Evolutionary conservation across 2,113 vertebrate species (phyloP), one percentile per base, ranked within the genome.

Genomic region (Ardeotis arabs): DNA sequence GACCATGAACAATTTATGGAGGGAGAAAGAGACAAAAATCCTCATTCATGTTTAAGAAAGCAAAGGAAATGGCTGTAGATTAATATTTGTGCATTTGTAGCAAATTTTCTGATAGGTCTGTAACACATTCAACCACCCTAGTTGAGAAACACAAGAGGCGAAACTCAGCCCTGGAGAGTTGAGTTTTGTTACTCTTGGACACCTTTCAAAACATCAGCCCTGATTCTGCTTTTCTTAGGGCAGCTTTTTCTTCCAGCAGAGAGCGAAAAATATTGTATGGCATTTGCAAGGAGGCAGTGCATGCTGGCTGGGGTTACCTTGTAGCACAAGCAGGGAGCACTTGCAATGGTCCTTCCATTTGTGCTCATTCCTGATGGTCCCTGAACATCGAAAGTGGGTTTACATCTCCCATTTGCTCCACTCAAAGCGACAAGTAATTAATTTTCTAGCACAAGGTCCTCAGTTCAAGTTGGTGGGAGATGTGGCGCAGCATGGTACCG

Each of bases 1-100:
- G 98, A 98, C 98, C 98, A 98, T 96, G 97, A 98, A 98, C 98
- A 98, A 98, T 99, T 98, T 98, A 98, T 98, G 94, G 97, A 92
- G 89, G 96, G 97, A 97, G 97, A 97, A 97, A 87, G 72, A 97
- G 98, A 98, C 97, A 98, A 98, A 98, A 98, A 98, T 98, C 97
- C 97, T 98, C 98, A 98, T 98, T 98, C 98, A 98, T 98, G 96
- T 97, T 97, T 98, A 97, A 89, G 75, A 97, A 97, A 93, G 62
- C 63, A 94, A 97, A 98, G 98, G 98, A 98, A 98, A 97, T 97
- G 96, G 95, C 97, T 95, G 97, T 96, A 98, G 97, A 97, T 97
- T 98, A 97, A 96, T 98, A 94, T 97, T 98, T 96, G 95, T 93
- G 94, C 96, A 93, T 97, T 96, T 96, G 96, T 95, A 97, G 95